These are phyloP conservation scores for Camptogramma bilineatum DNA, from an alignment of 2,888 invertebrate genomes.

Conservation along the genomic window DNA sequence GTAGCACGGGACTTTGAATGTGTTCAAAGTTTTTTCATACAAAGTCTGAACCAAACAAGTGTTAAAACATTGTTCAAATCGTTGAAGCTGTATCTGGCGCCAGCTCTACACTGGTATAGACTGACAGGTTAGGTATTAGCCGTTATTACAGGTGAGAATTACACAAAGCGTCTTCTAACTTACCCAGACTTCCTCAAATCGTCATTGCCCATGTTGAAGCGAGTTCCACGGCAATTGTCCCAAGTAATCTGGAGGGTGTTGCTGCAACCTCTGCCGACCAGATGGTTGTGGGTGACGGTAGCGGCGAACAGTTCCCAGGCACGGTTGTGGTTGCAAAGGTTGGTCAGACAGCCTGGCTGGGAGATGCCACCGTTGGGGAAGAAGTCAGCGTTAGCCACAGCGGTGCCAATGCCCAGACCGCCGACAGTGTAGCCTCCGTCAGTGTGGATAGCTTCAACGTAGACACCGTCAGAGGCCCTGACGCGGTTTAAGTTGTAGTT, in stretches of 20 bases:
- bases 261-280: conserved; percentile 55
- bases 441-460: conserved; percentile 70
- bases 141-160: neutral
- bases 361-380: conserved; percentile 83
- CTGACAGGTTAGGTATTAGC: neutral
- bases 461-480: conserved; percentile 60
- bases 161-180: conserved; percentile 27
- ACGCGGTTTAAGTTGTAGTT: conserved; percentile 49
- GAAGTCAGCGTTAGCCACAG: conserved; percentile 83
- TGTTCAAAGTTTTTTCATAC: no score
- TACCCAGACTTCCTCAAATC: conserved; percentile 62
- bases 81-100: no score
- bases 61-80: no score
- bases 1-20: no score
- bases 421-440: conserved; percentile 71
- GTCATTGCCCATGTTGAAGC: conserved; percentile 60
- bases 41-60: no score
- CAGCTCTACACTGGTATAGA: neutral
- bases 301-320: conserved; percentile 63
- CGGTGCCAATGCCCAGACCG: conserved; percentile 70
- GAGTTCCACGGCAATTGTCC: conserved; percentile 58
- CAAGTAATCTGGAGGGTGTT: conserved; percentile 51
- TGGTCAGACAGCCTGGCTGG: conserved; percentile 61
- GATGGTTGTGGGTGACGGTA: conserved; percentile 57
- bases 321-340: conserved; percentile 63